Percentiles rank a stretch among this genome's conserved stretches.
phyloP scores from a whole-genome alignment of 2,888 invertebrate species.

The Zele albiditarsus region DNA sequence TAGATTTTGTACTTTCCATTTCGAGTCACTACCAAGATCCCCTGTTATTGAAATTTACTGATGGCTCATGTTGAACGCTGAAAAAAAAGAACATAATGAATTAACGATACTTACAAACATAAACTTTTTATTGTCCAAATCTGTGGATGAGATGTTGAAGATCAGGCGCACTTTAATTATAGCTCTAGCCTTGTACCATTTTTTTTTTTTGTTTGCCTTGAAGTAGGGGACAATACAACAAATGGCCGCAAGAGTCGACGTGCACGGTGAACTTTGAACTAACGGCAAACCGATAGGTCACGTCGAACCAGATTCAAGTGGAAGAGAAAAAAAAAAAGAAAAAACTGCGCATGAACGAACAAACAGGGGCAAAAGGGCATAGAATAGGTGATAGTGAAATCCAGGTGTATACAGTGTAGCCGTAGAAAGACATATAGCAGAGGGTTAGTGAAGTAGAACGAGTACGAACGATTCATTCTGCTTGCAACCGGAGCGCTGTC shows the following conservation, averaged over 20 bases:
- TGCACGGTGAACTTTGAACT: constrained; percentile 36
- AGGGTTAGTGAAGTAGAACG: constrained; percentile 41
- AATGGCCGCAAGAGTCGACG: constrained; percentile 21
- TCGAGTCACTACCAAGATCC: no score
- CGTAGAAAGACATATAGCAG: constrained; percentile 19
- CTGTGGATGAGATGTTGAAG: no score
- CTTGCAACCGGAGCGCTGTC: constrained; percentile 31
- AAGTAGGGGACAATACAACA: constrained; percentile 9
- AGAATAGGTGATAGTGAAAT: constrained; percentile 14
- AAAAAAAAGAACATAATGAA: no score
- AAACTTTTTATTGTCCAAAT: no score
- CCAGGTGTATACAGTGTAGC: constrained; percentile 3
- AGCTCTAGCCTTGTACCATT: no score
- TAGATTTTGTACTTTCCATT: no score
- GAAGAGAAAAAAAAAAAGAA: constrained; percentile 15
- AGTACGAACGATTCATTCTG: constrained; percentile 37
- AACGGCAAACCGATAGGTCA: constrained; percentile 39
- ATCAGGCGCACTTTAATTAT: background rate
- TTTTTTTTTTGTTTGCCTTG: background rate
- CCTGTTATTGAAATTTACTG: no score
- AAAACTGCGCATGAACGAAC: constrained; percentile 14
- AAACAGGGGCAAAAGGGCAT: constrained; percentile 25
- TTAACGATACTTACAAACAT: no score
- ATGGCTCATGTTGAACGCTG: no score
- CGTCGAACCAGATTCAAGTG: constrained; percentile 36